These are phyloP conservation scores for Subacronicta megacephala DNA, from an alignment of 2,888 invertebrate species.

Conservation along the genomic window DNA sequence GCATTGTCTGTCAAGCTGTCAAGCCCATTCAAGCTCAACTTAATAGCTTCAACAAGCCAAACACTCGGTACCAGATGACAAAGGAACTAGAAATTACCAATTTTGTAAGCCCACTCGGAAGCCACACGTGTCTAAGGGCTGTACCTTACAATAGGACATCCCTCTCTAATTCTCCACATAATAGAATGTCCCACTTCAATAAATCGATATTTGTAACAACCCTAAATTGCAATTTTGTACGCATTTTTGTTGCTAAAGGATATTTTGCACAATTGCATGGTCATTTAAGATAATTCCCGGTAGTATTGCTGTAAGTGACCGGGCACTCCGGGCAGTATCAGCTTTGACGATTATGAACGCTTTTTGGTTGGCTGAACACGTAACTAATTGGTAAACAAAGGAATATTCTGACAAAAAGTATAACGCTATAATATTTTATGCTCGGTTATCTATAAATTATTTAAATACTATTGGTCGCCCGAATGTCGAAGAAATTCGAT, in stretches of 20 bases:
- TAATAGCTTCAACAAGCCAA: constrained; percentile 3
- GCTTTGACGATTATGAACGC: background rate
- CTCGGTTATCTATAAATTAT: too few species aligned
- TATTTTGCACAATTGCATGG: constrained; percentile 17
- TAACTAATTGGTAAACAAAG: background rate
- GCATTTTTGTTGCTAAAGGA: constrained; percentile 21
- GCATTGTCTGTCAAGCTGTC: too few species aligned
- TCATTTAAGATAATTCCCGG: constrained; percentile 12
- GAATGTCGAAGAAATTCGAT: too few species aligned
- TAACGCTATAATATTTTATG: too few species aligned
- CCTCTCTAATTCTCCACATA: constrained; percentile 56
- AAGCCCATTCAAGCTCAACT: constrained; percentile 18
- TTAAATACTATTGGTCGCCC: too few species aligned
- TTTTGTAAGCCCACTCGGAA: constrained; percentile 37
- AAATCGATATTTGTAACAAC: constrained; percentile 50
- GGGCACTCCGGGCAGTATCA: background rate
- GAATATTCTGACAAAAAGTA: background rate
- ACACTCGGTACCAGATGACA: constrained; percentile 26
- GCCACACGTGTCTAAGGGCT: constrained; percentile 46
- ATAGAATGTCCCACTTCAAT: constrained; percentile 50
- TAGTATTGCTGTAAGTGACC: background rate
- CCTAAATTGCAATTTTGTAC: constrained; percentile 36
- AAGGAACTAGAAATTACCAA: constrained; percentile 37
- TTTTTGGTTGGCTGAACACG: background rate
- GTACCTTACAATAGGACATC: constrained; percentile 56